These are phyloP conservation scores for Hiodon tergisus DNA, from an alignment of 2,113 vertebrate species.

Conservation along the genomic window DNA sequence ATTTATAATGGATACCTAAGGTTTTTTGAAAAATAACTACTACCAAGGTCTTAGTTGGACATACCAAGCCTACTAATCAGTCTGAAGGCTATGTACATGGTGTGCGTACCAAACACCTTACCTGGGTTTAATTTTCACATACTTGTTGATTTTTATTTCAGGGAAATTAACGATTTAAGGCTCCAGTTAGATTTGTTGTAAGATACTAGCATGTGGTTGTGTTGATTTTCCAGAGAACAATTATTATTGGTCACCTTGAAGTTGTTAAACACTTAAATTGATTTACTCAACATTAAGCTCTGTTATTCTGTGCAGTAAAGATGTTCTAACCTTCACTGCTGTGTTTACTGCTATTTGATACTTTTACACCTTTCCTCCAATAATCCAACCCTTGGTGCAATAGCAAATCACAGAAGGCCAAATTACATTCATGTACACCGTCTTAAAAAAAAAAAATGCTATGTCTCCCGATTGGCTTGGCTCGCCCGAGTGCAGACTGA, in stretches of 20 bases:
- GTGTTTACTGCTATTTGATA: background rate
- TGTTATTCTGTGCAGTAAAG: constrained; percentile 13
- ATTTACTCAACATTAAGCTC: constrained; percentile 15
- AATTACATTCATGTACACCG: background rate
- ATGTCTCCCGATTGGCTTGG: too few species aligned
- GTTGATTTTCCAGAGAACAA: constrained; percentile 3
- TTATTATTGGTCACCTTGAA: background rate
- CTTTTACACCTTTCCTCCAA: background rate
- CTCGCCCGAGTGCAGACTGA: too few species aligned
- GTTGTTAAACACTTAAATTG: constrained; percentile 8
- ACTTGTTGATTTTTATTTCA: background rate
- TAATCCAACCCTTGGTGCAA: background rate
- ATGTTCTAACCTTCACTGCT: constrained; percentile 15
- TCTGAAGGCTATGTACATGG: background rate
- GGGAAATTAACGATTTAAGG: background rate
- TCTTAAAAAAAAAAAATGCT: background rate
- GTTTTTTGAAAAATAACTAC: constrained; percentile 1
- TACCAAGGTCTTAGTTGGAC: background rate
- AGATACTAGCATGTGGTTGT: background rate
- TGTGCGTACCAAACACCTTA: constrained; percentile 1
- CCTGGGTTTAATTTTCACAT: background rate
- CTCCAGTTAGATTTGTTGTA: background rate
- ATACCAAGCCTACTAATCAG: background rate
- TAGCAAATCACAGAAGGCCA: background rate
- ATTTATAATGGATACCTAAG: background rate